Evolutionary conservation across 2,797 vertebrate genomes (phyloP), one percentile per base, ranked within the genome.

Genomic region (Gouania willdenowi): DNA sequence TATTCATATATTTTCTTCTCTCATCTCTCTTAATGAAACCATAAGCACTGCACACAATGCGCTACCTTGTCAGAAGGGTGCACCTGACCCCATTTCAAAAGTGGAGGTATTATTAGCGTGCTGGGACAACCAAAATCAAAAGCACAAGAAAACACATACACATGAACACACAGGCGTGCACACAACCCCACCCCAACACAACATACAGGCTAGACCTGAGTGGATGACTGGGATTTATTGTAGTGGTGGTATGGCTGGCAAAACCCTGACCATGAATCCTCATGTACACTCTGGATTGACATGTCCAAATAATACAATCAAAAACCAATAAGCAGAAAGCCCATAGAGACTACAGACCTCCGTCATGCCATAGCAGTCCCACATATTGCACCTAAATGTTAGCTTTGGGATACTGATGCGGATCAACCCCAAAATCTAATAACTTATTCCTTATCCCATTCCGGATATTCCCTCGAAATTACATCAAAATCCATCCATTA

Each of bases 201-300:
- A 75, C 58, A 66, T 73, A 56, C 67, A 65, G 70, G 68, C 50
- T 82, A 72, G 75, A 83, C 71, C 77, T 62, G 48, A 55, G 48
- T 30, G 47, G 77, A 81, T 79, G 71, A 79, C 67, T 61, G 65
- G 75, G 78, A 81, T 87, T 86, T 87, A 84, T 84, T 84, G 73
- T 50, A 56, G 55, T 28, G 22, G 56, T 15, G 27, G 61, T 55
- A 69, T 65, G 66, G 69, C 73, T 44, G 42, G 53, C 34, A 71
- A 77, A 83, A 81, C 53, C n/a, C 63, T 73, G 65, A 74, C 63
- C 71, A 79, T 74, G 76, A 85, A 85, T 84, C 76, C 84, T 64
- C 76, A 64, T 57, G 59, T 56, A 71, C 46, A 71, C 55, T 75
- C 58, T 41, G 36, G 59, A 75, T 65, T 56, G 62, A 67, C 58